phyloP scores from a whole-genome alignment of 2,797 vertebrate genomes.

The Anisognathus igniventris region DNA sequence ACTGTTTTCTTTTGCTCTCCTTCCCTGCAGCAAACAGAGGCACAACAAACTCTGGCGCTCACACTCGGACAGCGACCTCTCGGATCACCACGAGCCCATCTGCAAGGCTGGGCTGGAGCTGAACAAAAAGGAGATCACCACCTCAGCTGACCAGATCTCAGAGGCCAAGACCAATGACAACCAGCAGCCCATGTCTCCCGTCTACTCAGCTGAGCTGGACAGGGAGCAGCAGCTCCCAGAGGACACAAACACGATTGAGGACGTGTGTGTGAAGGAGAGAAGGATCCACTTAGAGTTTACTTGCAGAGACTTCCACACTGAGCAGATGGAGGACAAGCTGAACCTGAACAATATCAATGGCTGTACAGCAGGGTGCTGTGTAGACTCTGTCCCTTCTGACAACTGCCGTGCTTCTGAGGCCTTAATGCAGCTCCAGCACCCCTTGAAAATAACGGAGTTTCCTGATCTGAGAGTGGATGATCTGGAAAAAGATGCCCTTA shows the following conservation, averaged over 20 bases:
- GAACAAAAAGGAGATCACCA: slow-evolving; percentile 82
- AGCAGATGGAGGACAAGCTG: slow-evolving; percentile 75
- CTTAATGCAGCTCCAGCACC: slow-evolving; percentile 68
- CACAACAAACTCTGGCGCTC: slow-evolving; percentile 98
- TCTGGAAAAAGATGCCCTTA: slow-evolving; percentile 83
- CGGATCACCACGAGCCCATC: slow-evolving; percentile 83
- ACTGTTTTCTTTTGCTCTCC: neutral
- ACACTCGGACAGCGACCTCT: slow-evolving; percentile 92
- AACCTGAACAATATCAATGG: slow-evolving; percentile 79
- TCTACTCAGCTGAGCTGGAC: slow-evolving; percentile 55
- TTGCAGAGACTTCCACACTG: slow-evolving; percentile 61
- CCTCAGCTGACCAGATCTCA: slow-evolving; percentile 86
- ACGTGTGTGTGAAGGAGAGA: slow-evolving; percentile 62
- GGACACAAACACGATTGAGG: slow-evolving; percentile 35
- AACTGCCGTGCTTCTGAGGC: slow-evolving; percentile 74
- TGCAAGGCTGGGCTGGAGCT: slow-evolving; percentile 78
- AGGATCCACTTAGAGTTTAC: slow-evolving; percentile 74
- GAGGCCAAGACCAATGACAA: slow-evolving; percentile 70
- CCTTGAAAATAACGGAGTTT: slow-evolving; percentile 59
- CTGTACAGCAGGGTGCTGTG: slow-evolving; percentile 69
- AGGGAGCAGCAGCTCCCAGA: slow-evolving; percentile 61
- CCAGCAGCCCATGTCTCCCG: slow-evolving; percentile 71
- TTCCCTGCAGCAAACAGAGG: slow-evolving; percentile 86
- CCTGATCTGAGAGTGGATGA: slow-evolving; percentile 75
- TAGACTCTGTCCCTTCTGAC: slow-evolving; percentile 64